Percentiles rank a stretch among this genome's conserved stretches.
These are phyloP conservation scores for Spongilla lacustris DNA, from an alignment of 37 sponge, comb jelly and placozoan genomes.

Conservation along the genomic window DNA sequence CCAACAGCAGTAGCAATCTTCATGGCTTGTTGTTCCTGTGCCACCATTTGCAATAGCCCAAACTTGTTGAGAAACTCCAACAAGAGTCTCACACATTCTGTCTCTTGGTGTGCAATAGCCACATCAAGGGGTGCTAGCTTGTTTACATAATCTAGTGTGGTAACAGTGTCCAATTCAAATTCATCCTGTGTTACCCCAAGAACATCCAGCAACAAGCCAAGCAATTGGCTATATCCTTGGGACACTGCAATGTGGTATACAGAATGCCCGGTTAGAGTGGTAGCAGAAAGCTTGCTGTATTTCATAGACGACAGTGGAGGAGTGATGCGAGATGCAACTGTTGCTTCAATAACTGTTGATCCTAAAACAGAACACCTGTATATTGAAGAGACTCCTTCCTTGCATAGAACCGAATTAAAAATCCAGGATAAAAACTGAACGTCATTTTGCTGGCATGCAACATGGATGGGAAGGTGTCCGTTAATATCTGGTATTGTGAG, in stretches of 20 bases:
- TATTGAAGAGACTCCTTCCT: neutral
- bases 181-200: conserved; percentile 3
- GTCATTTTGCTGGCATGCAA: conserved; percentile 68
- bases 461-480: conserved; percentile 50
- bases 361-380: neutral
- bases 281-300: neutral
- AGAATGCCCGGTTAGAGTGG: conserved; percentile 65
- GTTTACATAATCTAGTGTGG: conserved; percentile 37
- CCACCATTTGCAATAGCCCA: conserved; percentile 8
- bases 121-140: conserved; percentile 42
- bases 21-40: conserved; percentile 20
- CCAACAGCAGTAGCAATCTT: conserved; percentile 25
- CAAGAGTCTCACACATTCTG: conserved; percentile 51
- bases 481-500: conserved; percentile 29
- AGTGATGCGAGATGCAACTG: neutral
- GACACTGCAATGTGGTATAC: conserved; percentile 62
- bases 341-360: neutral
- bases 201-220: conserved; percentile 33
- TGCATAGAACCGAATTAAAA: conserved; percentile 32
- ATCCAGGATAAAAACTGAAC: conserved; percentile 66
- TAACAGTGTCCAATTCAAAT: conserved; percentile 36
- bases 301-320: neutral
- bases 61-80: conserved; percentile 12
- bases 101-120: conserved; percentile 20
- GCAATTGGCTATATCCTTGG: conserved; percentile 30